Percentiles rank a stretch among this genome's conserved stretches.
Evolutionary conservation across 2,113 vertebrate genomes (phyloP).

Genomic region (Calidris pygmaea): DNA sequence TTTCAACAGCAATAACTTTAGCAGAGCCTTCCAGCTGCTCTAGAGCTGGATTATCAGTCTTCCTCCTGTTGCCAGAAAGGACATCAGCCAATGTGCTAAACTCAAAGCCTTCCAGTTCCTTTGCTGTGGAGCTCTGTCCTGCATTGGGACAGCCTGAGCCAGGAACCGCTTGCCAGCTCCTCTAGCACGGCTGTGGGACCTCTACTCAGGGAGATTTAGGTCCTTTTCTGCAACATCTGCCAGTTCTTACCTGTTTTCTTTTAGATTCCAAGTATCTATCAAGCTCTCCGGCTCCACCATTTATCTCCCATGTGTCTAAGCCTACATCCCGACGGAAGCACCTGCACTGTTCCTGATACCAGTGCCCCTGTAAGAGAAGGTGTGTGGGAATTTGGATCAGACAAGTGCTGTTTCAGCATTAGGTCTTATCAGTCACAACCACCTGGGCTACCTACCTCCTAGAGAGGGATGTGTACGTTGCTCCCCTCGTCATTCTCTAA

Average conservation of each 20-base stretch:
- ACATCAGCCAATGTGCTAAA: not conserved
- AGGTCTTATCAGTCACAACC: not conserved
- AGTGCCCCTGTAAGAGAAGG: fast-evolving
- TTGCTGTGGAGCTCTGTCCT: not conserved
- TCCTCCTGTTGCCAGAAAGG: not conserved
- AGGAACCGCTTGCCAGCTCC: not conserved
- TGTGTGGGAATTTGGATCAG: not conserved
- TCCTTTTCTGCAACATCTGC: not conserved
- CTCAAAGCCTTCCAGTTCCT: not conserved
- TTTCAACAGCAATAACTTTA: not conserved
- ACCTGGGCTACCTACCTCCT: not conserved
- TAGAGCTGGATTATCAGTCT: not conserved
- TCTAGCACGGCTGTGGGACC: not conserved
- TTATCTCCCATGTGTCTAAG: not conserved
- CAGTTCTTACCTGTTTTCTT: not conserved
- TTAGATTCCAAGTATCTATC: fast-evolving
- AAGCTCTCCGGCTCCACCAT: not conserved
- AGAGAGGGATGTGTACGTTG: not conserved
- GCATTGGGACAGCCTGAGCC: not conserved
- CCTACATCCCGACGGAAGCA: not conserved
- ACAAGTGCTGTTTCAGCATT: fast-evolving
- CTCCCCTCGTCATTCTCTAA: not conserved
- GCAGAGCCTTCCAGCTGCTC: not conserved
- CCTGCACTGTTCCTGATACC: not conserved
- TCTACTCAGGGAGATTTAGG: not conserved